Evolutionary conservation across 1,140 invertebrate species (phyloP).

Genomic region (Sarcophaga bullata): DNA sequence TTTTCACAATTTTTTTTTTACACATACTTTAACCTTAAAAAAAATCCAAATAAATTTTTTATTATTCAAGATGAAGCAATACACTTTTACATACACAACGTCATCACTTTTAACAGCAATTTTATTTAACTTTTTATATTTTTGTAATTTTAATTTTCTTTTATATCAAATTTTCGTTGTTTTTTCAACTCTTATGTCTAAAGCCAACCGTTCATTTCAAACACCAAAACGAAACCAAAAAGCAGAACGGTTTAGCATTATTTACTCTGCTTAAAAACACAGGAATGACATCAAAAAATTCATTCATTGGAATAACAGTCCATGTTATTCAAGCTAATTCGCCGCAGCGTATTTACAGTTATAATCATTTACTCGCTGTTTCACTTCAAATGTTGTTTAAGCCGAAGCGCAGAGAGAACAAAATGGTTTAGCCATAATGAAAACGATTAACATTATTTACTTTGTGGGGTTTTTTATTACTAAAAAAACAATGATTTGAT

Average conservation of each 20-base stretch:
- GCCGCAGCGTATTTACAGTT: not conserved
- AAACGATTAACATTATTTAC: too few relatives aligned
- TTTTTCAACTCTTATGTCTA: not conserved
- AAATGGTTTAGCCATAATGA: too few relatives aligned
- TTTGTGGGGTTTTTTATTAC: too few relatives aligned
- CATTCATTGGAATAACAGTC: constrained; percentile 25
- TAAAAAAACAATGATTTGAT: too few relatives aligned
- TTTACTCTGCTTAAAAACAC: not conserved
- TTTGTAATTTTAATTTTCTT: not conserved
- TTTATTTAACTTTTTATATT: not conserved
- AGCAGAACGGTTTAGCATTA: constrained; percentile 27
- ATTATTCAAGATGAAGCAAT: not conserved
- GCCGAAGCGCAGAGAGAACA: not conserved
- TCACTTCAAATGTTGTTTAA: not conserved
- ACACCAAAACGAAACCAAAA: constrained; percentile 37
- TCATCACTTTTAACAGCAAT: too few relatives aligned
- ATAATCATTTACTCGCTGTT: not conserved
- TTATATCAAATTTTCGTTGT: not conserved
- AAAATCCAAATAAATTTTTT: constrained; percentile 10
- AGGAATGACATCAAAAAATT: constrained; percentile 31
- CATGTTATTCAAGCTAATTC: constrained; percentile 12
- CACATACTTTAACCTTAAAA: constrained; percentile 25
- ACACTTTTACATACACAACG: too few relatives aligned
- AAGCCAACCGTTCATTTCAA: constrained; percentile 38
- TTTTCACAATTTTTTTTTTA: not conserved